These are phyloP conservation scores for Heliconius erato DNA, from an alignment of 2,888 invertebrate species.

Conservation along the genomic window DNA sequence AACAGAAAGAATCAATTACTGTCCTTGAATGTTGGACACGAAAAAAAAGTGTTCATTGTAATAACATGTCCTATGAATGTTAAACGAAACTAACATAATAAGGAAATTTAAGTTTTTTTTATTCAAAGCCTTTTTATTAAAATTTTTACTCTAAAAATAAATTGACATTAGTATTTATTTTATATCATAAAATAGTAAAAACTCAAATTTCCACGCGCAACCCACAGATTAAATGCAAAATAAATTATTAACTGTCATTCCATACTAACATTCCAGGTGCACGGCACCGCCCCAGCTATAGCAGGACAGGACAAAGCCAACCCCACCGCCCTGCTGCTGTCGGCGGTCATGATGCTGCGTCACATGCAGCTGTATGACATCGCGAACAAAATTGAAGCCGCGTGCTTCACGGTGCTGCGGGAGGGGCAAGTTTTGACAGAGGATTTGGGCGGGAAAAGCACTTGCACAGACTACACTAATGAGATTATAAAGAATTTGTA, in stretches of 20 bases:
- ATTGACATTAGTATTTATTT: neutral
- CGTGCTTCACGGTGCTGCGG: conserved; percentile 94
- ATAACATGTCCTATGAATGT: conserved; percentile 20
- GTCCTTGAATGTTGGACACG: neutral
- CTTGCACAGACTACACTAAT: conserved; percentile 97
- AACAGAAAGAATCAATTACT: neutral
- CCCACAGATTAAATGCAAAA: neutral
- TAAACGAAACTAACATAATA: neutral
- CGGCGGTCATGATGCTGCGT: conserved; percentile 99
- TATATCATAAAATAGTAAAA: neutral
- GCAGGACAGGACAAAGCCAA: conserved; percentile 99
- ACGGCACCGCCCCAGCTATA: conserved; percentile 98
- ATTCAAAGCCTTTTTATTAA: neutral
- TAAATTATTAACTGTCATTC: neutral
- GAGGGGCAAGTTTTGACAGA: conserved; percentile 94
- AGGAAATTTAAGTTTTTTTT: conserved; percentile 8
- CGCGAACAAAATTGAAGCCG: conserved; percentile 92
- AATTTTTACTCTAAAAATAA: neutral
- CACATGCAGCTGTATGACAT: conserved; percentile 91
- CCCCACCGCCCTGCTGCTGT: conserved; percentile 98
- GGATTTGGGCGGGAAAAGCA: conserved; percentile 96
- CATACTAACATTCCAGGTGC: conserved; percentile 87
- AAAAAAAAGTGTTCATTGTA: conserved; percentile 10
- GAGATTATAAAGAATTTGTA: conserved; percentile 88
- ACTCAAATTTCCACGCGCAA: conserved; percentile 14